phyloP scores from a whole-genome alignment of 2,797 vertebrate species.

The Pterois miles region DNA sequence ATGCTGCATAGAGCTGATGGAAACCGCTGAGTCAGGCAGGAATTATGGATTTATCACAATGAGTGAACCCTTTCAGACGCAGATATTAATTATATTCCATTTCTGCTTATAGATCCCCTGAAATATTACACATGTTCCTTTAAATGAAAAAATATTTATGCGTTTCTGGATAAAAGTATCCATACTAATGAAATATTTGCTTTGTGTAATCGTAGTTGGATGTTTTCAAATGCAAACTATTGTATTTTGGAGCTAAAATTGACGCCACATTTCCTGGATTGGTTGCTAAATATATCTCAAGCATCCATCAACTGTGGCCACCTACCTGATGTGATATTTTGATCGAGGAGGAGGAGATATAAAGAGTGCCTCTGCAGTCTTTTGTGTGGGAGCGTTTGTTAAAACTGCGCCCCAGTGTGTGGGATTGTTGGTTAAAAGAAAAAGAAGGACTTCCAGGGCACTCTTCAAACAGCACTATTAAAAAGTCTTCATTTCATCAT shows the following conservation, averaged over 20 bases:
- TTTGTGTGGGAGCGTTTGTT: constrained; percentile 53
- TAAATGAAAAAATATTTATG: neutral
- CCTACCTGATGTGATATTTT: constrained; percentile 43
- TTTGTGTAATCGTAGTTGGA: neutral
- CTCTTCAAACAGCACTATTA: constrained; percentile 38
- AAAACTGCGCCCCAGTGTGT: constrained; percentile 39
- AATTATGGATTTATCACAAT: neutral
- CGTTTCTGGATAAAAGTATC: neutral
- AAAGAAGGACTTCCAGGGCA: constrained; percentile 12
- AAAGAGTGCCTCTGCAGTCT: constrained; percentile 24
- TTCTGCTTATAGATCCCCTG: no score
- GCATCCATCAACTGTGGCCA: constrained; percentile 33
- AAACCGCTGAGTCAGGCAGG: neutral
- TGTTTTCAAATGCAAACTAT: neutral
- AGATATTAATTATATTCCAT: neutral
- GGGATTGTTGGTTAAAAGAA: constrained; percentile 56
- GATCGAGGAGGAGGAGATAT: constrained; percentile 22
- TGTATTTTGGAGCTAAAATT: neutral
- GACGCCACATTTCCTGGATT: neutral
- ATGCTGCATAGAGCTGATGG: neutral
- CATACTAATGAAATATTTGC: neutral
- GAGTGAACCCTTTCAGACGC: neutral
- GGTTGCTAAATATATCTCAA: constrained; percentile 22
- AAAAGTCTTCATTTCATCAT: constrained; percentile 39
- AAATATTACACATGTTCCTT: neutral